Evolutionary conservation across 2,113 vertebrate species (phyloP).

Genomic region (Oncorhynchus gorbuscha): DNA sequence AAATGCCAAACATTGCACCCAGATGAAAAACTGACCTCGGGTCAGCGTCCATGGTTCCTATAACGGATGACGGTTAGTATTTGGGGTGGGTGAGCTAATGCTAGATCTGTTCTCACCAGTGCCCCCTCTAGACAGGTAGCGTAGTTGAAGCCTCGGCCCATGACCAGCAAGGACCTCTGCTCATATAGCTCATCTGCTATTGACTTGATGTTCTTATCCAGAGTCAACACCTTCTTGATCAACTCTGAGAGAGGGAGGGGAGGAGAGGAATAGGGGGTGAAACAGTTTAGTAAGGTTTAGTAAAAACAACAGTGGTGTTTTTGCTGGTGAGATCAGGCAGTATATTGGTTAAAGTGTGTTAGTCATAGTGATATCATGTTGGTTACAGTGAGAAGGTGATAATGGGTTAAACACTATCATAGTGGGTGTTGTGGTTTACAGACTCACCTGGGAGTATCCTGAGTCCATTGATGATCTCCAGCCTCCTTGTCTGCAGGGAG

Average conservation of each 20-base stretch:
- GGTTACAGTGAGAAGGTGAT: too few relatives aligned
- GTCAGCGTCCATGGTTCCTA: not conserved
- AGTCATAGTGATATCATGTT: too few relatives aligned
- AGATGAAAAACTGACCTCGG: too few relatives aligned
- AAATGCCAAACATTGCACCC: too few relatives aligned
- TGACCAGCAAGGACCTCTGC: constrained; percentile 89
- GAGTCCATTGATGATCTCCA: constrained; percentile 86
- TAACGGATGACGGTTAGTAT: not conserved
- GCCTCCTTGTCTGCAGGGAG: constrained; percentile 86
- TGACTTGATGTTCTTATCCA: constrained; percentile 87
- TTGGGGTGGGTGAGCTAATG: too few relatives aligned
- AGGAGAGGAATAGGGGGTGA: not conserved
- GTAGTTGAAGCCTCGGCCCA: constrained; percentile 95
- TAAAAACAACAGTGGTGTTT: too few relatives aligned
- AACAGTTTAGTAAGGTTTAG: too few relatives aligned
- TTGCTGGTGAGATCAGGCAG: too few relatives aligned
- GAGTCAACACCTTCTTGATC: constrained; percentile 86
- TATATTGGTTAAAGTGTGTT: too few relatives aligned
- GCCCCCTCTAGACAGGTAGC: constrained; percentile 96
- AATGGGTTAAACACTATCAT: not conserved
- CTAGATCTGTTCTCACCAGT: constrained; percentile 77
- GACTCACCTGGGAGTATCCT: constrained; percentile 82
- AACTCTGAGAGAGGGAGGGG: constrained; percentile 60
- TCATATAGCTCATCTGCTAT: constrained; percentile 88
- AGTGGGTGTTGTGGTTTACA: not conserved